Percentiles rank a stretch among this genome's conserved stretches.
Evolutionary conservation across 2,113 vertebrate species (phyloP).

Genomic region (Castor canadensis): DNA sequence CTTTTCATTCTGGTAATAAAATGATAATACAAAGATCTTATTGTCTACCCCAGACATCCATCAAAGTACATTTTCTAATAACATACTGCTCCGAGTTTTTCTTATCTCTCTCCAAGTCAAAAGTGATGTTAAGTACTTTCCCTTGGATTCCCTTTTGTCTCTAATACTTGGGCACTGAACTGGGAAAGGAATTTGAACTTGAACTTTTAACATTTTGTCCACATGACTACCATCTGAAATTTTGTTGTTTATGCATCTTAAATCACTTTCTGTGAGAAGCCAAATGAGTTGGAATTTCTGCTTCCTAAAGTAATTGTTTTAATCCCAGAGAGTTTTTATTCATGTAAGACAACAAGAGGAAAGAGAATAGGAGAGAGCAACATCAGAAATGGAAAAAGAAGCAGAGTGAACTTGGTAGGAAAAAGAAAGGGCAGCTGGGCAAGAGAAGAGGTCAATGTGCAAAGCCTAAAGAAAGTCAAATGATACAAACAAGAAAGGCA

Average conservation of each 20-base stretch:
- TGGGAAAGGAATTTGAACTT: slow-evolving; percentile 58
- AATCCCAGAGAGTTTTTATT: not conserved
- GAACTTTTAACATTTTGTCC: not conserved
- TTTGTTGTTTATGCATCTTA: not conserved
- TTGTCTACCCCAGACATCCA: slow-evolving; percentile 64
- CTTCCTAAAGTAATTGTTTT: not conserved
- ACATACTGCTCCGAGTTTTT: not conserved
- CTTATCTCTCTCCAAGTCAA: slow-evolving; percentile 37
- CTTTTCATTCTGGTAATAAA: slow-evolving; percentile 68
- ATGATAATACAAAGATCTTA: slow-evolving; percentile 63
- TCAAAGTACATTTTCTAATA: slow-evolving; percentile 63
- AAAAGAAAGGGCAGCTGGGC: fast-evolving
- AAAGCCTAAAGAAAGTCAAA: not conserved
- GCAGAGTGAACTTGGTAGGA: not conserved
- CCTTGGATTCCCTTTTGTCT: slow-evolving; percentile 3
- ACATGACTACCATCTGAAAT: not conserved
- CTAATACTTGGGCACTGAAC: not conserved
- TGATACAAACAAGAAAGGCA: not conserved
- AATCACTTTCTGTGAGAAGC: slow-evolving; percentile 26
- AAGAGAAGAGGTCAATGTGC: not conserved
- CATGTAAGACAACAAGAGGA: not conserved
- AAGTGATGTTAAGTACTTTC: slow-evolving; percentile 8
- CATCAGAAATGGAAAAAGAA: not conserved
- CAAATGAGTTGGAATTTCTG: not conserved
- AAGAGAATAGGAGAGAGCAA: not conserved